Base-by-base conservation (phyloP, 2,888 invertebrate genomes). In the Elegia similella region DNA sequence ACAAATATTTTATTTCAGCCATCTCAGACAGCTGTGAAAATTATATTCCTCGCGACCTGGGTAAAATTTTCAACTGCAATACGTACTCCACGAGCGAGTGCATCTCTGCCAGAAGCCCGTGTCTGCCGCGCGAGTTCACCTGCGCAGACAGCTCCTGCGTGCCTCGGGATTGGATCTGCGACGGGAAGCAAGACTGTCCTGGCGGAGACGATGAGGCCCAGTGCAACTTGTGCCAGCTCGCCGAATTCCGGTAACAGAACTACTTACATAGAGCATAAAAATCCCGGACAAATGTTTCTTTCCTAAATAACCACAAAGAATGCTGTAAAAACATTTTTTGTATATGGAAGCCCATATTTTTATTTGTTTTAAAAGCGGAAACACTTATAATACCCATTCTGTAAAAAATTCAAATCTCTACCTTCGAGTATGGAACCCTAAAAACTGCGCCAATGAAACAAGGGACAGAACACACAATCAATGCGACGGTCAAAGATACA, bases 161-260 rank as follows among this genome's bases (percentile, higher is more conserved):
- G 48, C 93, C 94, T 0, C 73, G 88, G 8, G 93, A 93, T 60
- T 94, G 94, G 94, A 82, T 93, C 50, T 95, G 95, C 69, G 94
- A 95, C 65, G 92, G 93, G 1, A 92, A 92, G 12, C 79, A 80
- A 0, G 95, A 95, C 71, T 95, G 95, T 62, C 80, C 90, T 5
- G 92, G 88, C 60, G 94, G 93, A 0, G 94, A 94, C 30, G 95
- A 95, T 65, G 95, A 95, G 70, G 74, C 80, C 1, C 80, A 89
- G 44, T 95, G 95, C 67, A 63, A 70, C 0, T 63, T 66, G 7
- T 92, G 92, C 62, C 79, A 76, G 6, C 64, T 69, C 3, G 70
- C 80, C 46, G 91, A 92, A 63, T 90, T 75, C 67, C 80, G 82
- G 92, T 91, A 78, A 23, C 5, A 23, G 23, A 23, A 23, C 23